A percentile compares a stretch with the other conserved stretches of the same genome.
These are phyloP conservation scores for Xiphophorus couchianus DNA, from an alignment of 2,113 vertebrate species.

Conservation along the genomic window DNA sequence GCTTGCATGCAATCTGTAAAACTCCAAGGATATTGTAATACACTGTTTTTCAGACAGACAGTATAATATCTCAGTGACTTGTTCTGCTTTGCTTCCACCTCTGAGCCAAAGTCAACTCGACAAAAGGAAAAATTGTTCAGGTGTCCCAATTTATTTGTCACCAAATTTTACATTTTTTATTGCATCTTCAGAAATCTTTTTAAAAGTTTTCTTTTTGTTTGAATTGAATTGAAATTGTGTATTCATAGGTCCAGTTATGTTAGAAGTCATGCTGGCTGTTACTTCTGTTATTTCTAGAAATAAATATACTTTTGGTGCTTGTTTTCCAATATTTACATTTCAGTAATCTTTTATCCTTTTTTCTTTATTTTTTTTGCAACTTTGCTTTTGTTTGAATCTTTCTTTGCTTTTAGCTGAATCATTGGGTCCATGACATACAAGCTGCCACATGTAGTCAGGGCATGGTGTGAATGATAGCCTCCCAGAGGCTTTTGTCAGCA, in stretches of 20 bases:
- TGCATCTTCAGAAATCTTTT: background rate
- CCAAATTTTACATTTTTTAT: background rate
- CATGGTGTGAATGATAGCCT: slow-evolving; percentile 47
- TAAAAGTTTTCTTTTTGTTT: background rate
- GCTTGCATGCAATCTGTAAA: slow-evolving; percentile 22
- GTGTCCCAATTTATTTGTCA: background rate
- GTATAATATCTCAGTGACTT: background rate
- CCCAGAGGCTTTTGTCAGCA: slow-evolving; percentile 61
- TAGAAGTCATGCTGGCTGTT: background rate
- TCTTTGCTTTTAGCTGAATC: slow-evolving; percentile 16
- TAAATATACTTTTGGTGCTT: background rate
- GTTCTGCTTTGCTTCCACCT: no score
- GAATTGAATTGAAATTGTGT: background rate
- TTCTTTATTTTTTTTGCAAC: slow-evolving; percentile 5
- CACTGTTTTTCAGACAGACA: slow-evolving; percentile 31
- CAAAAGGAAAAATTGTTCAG: no score
- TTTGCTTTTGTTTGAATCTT: background rate
- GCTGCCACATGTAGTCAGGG: slow-evolving; percentile 32
- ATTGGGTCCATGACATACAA: slow-evolving; percentile 40
- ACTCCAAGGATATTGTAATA: slow-evolving; percentile 20
- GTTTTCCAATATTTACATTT: background rate
- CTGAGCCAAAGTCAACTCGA: no score
- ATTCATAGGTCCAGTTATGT: no score
- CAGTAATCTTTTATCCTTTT: background rate
- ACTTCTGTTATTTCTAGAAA: background rate